These are phyloP conservation scores for Andricus quercusramuli DNA, from an alignment of 2,888 invertebrate genomes.

Conservation along the genomic window DNA sequence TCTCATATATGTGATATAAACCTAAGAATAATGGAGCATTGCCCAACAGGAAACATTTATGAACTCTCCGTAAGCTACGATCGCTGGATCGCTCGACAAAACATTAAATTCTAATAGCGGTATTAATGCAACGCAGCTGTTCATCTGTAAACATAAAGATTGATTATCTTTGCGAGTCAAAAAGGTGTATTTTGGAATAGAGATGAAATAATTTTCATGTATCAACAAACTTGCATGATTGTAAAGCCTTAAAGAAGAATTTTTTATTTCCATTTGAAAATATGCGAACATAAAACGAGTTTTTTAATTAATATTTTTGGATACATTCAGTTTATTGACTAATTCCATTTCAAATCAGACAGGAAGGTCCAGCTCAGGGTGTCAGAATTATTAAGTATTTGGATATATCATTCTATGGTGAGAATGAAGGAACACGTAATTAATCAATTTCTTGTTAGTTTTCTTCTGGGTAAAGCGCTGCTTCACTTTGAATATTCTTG, in stretches of 20 bases:
- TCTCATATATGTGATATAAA: conserved; percentile 17
- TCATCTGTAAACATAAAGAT: neutral
- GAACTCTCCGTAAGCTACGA: conserved; percentile 9
- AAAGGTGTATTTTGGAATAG: neutral
- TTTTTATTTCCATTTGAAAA: neutral
- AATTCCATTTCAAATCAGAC: too few relatives aligned
- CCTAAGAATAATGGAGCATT: conserved; percentile 19
- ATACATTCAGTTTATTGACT: too few relatives aligned
- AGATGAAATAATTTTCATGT: neutral
- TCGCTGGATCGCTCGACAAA: neutral
- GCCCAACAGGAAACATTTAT: conserved; percentile 22
- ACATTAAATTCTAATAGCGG: conserved; percentile 1
- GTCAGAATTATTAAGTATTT: too few relatives aligned
- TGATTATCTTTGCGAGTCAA: neutral
- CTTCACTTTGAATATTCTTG: too few relatives aligned
- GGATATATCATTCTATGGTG: too few relatives aligned
- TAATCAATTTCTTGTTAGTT: too few relatives aligned
- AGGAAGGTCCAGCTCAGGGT: too few relatives aligned
- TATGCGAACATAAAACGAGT: too few relatives aligned
- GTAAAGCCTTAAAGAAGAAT: neutral
- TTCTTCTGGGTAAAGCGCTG: too few relatives aligned
- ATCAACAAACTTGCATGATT: too few relatives aligned
- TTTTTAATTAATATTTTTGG: too few relatives aligned
- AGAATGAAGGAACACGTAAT: too few relatives aligned
- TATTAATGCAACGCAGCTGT: conserved; percentile 5